These are phyloP conservation scores for Pissodes strobi DNA, from an alignment of 1,140 invertebrate species.

Conservation along the genomic window DNA sequence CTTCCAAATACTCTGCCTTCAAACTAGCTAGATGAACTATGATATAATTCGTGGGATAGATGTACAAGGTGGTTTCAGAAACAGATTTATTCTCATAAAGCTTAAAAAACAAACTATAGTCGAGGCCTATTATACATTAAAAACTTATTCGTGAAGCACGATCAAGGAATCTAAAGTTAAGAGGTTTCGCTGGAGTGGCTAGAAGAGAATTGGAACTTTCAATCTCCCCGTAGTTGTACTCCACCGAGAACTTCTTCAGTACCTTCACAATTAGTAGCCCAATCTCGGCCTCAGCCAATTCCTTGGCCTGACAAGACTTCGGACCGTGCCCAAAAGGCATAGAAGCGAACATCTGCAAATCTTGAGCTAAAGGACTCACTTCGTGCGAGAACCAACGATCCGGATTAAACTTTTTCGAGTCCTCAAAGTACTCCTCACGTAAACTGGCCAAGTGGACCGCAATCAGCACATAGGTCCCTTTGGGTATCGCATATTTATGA, in stretches of 20 bases:
- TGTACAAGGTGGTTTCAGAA: no score
- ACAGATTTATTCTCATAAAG: no score
- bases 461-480: constrained; percentile 71
- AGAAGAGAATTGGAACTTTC: constrained; percentile 62
- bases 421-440: constrained; percentile 72
- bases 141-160: no score
- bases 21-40: no score
- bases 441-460: constrained; percentile 69
- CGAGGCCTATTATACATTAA: no score
- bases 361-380: constrained; percentile 26
- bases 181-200: constrained; percentile 61
- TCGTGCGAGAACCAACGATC: constrained; percentile 68
- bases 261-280: constrained; percentile 63
- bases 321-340: constrained; percentile 66
- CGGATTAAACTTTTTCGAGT: constrained; percentile 69
- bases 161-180: constrained; percentile 68
- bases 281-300: constrained; percentile 63
- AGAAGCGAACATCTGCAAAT: constrained; percentile 57
- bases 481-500: constrained; percentile 62
- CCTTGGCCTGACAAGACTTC: constrained; percentile 64
- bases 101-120: no score
- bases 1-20: no score
- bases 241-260: constrained; percentile 63
- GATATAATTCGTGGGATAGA: no score
- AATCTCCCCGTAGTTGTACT: constrained; percentile 69